Conservation (phyloP, 2,888 invertebrate genomes). For the Oxycera nigricornis region DNA sequence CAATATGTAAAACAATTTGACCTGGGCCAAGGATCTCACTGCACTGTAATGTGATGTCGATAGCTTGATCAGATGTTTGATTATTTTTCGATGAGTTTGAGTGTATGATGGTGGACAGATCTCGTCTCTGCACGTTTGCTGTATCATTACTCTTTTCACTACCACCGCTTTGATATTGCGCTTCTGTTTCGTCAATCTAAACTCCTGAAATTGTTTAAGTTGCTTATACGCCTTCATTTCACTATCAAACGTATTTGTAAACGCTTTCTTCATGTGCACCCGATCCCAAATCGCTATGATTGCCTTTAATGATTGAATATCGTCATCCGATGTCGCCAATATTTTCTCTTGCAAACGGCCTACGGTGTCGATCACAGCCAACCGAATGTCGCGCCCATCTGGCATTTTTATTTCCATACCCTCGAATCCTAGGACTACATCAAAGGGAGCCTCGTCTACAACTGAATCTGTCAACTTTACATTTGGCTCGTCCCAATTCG, state of each 20-base stretch:
- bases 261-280: constrained; percentile 43
- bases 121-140: constrained; percentile 47
- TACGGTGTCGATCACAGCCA: constrained; percentile 68
- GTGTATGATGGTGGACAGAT: constrained; percentile 63
- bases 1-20: constrained; percentile 69
- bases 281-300: constrained; percentile 63
- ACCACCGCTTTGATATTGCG: constrained; percentile 69
- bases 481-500: constrained; percentile 72
- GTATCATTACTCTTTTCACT: constrained; percentile 66
- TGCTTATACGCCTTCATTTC: constrained; percentile 73
- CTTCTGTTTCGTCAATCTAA: constrained; percentile 69
- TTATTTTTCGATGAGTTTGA: constrained; percentile 67
- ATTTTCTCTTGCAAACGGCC: constrained; percentile 71
- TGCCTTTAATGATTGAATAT: constrained; percentile 75
- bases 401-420: constrained; percentile 64
- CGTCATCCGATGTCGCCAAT: constrained; percentile 74
- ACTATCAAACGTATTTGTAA: constrained; percentile 63
- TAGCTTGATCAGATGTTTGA: constrained; percentile 64
- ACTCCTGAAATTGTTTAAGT: constrained; percentile 69
- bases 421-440: constrained; percentile 63
- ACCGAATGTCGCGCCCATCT: constrained; percentile 75
- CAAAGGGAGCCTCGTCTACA: constrained; percentile 48
- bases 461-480: constrained; percentile 43
- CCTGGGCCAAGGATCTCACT: constrained; percentile 74
- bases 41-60: constrained; percentile 48